Percentiles rank a stretch among this genome's conserved stretches.
phyloP scores from a whole-genome alignment of 2,888 invertebrate genomes.

The Leucoptera coffeella region DNA sequence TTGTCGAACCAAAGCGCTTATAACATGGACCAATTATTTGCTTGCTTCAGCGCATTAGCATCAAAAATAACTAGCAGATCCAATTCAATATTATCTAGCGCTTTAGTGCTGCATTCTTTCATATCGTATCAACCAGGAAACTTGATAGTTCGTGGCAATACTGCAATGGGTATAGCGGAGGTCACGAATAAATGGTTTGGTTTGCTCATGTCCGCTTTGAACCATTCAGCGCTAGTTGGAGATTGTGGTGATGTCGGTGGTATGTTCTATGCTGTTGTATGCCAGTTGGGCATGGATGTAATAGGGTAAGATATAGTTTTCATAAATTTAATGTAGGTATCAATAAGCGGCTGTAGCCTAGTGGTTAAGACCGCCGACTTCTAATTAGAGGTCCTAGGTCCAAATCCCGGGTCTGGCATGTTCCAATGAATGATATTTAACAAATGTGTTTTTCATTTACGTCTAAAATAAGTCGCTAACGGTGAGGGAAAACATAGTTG shows the following conservation, averaged over 20 bases:
- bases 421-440: too few relatives aligned
- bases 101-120: constrained; percentile 27
- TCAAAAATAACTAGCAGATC: constrained; percentile 17
- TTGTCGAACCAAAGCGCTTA: constrained; percentile 37
- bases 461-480: too few relatives aligned
- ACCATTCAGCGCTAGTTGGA: constrained; percentile 21
- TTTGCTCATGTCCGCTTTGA: constrained; percentile 19
- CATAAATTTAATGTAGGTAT: too few relatives aligned
- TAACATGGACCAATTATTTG: constrained; percentile 29
- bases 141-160: constrained; percentile 14
- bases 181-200: constrained; percentile 25
- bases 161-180: constrained; percentile 16
- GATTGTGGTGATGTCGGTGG: constrained; percentile 13
- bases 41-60: constrained; percentile 20
- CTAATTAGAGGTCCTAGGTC: too few relatives aligned
- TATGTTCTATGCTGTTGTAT: constrained; percentile 22
- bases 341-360: too few relatives aligned
- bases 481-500: too few relatives aligned
- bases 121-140: constrained; percentile 20
- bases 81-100: constrained; percentile 20
- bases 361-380: too few relatives aligned
- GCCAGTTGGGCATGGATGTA: constrained; percentile 23
- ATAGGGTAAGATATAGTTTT: constrained; percentile 19
- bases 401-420: too few relatives aligned
- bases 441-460: too few relatives aligned